These are phyloP conservation scores for Tyria jacobaeae DNA, from an alignment of 2,888 invertebrate genomes.

Conservation along the genomic window DNA sequence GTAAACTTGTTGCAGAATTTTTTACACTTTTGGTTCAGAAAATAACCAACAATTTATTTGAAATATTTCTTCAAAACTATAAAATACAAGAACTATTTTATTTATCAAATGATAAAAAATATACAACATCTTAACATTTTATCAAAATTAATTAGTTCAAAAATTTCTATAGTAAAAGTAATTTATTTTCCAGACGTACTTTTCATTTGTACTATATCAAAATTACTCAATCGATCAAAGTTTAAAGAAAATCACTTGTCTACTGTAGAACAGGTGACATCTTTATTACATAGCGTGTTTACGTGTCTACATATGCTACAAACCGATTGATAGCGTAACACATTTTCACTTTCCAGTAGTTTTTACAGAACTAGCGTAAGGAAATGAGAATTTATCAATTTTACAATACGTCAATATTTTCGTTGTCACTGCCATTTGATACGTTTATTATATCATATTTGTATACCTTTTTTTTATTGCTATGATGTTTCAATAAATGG, in stretches of 20 bases:
- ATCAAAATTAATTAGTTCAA: neutral
- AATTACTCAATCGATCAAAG: no score
- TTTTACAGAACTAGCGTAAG: no score
- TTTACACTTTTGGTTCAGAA: neutral
- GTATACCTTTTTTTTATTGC: conserved; percentile 58
- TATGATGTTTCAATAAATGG: conserved; percentile 71
- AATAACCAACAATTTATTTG: neutral
- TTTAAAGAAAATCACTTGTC: no score
- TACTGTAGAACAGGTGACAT: no score
- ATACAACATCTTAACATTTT: neutral
- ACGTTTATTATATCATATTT: conserved; percentile 60
- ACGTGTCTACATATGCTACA: no score
- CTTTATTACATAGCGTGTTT: no score
- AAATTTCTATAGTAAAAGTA: neutral
- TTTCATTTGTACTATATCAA: no score
- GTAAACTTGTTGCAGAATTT: no score
- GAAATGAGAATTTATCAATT: neutral
- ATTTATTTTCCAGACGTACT: neutral
- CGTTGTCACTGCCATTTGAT: conserved; percentile 3
- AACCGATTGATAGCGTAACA: no score
- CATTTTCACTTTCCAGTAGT: no score
- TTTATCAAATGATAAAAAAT: neutral
- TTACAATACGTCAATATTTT: neutral
- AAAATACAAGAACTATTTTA: neutral
- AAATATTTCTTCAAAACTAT: neutral